phyloP scores from a whole-genome alignment of 2,113 vertebrate species.

The Ammodytes marinus region DNA sequence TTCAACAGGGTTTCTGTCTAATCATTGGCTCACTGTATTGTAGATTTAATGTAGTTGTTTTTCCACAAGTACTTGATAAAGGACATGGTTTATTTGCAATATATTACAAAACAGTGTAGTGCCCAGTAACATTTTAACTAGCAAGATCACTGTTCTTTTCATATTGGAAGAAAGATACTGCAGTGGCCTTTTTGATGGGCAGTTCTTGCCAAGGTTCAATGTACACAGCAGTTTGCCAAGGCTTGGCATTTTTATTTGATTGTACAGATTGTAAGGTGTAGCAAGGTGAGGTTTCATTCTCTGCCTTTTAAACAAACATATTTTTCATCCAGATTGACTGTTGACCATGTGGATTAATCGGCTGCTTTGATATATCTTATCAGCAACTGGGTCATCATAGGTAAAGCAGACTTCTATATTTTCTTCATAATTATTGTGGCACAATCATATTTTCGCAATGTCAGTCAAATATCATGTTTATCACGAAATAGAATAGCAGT shows the following conservation, averaged over 20 bases:
- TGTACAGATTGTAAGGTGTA: constrained; percentile 20
- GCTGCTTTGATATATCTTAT: constrained; percentile 13
- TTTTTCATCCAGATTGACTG: constrained; percentile 23
- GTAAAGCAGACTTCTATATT: neutral
- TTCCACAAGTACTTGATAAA: constrained; percentile 34
- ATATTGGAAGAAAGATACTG: constrained; percentile 24
- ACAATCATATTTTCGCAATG: neutral
- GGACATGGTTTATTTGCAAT: constrained; percentile 16
- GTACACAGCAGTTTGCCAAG: constrained; percentile 32
- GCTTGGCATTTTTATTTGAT: constrained; percentile 22
- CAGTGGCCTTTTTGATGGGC: constrained; percentile 19
- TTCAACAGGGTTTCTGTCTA: neutral
- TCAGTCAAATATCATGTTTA: neutral
- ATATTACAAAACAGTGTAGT: constrained; percentile 20
- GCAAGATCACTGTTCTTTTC: constrained; percentile 2
- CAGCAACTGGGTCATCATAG: neutral
- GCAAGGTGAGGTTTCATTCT: constrained; percentile 19
- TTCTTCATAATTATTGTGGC: neutral
- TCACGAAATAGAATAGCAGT: neutral
- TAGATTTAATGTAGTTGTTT: constrained; percentile 12
- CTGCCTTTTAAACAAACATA: constrained; percentile 47
- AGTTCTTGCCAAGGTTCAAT: constrained; percentile 46
- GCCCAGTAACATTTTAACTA: constrained; percentile 9
- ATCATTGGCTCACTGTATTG: neutral
- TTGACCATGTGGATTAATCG: constrained; percentile 1